These are phyloP conservation scores for Catharus fuscescens DNA, from an alignment of 2,113 vertebrate genomes.

Conservation along the genomic window DNA sequence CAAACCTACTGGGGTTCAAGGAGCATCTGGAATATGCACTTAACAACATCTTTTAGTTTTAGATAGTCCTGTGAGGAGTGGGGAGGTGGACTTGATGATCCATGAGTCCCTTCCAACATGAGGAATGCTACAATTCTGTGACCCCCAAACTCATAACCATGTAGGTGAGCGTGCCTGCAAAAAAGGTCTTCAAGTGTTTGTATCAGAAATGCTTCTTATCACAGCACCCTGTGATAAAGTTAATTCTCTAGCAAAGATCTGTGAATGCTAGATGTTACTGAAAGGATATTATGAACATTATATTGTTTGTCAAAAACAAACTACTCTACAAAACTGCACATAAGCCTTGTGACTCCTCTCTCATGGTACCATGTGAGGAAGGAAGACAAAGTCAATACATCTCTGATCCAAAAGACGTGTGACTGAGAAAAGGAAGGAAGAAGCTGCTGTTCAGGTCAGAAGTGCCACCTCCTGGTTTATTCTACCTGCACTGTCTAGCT, in stretches of 20 bases:
- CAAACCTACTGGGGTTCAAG: not conserved
- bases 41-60: not conserved
- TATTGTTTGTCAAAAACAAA: not conserved
- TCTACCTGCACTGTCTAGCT: not conserved
- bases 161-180: not conserved
- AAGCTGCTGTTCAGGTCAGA: not conserved
- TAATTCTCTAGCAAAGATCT: not conserved
- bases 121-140: not conserved
- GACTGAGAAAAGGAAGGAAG: not conserved
- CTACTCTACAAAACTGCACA: not conserved
- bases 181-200: not conserved
- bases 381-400: not conserved
- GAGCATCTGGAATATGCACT: fast-evolving
- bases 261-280: not conserved
- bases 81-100: not conserved
- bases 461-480: not conserved
- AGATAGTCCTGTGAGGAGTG: not conserved
- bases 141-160: not conserved
- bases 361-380: not conserved
- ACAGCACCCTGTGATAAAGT: not conserved
- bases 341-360: not conserved
- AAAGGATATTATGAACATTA: not conserved
- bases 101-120: not conserved
- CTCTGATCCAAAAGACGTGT: fast-evolving
- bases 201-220: not conserved